Percentiles rank a stretch among this genome's conserved stretches.
Conservation (phyloP, 2,888 invertebrate species). For the Matsumyia berberina region DNA sequence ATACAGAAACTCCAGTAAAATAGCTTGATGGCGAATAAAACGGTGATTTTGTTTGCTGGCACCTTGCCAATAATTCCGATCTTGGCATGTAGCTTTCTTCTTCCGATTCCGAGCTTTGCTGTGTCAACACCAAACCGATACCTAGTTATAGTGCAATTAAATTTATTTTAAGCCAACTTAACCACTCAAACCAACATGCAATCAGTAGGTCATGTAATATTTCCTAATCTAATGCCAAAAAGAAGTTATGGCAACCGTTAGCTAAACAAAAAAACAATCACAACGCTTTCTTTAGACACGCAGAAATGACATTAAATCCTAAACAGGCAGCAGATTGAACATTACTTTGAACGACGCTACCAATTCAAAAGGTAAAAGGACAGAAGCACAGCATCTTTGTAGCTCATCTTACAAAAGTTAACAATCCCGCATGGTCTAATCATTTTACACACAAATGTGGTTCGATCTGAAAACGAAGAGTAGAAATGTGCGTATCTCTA, state of each 20-base stretch:
- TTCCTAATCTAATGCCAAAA: constrained; percentile 1
- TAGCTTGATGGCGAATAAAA: too few species aligned
- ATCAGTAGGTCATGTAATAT: neutral
- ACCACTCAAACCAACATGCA: neutral
- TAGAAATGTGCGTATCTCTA: neutral
- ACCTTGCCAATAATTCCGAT: too few species aligned
- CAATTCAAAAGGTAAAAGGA: too few species aligned
- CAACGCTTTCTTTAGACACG: constrained; percentile 7
- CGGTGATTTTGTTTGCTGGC: too few species aligned
- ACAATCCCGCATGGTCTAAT: neutral
- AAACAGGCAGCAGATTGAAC: too few species aligned
- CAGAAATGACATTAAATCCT: neutral
- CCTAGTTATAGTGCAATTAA: too few species aligned
- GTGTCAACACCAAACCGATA: too few species aligned
- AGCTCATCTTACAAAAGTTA: too few species aligned
- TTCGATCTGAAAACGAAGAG: neutral
- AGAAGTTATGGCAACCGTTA: constrained; percentile 5
- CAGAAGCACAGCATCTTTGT: too few species aligned
- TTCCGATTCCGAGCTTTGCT: too few species aligned
- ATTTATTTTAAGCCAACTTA: neutral
- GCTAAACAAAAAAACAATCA: constrained; percentile 1
- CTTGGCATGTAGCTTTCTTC: neutral
- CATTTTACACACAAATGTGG: neutral
- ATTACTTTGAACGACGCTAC: too few species aligned
- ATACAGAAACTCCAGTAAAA: too few species aligned